Percentiles rank a stretch among this genome's conserved stretches.
These are phyloP conservation scores for Entomobrya proxima DNA, from an alignment of 2,888 invertebrate species.

Conservation along the genomic window DNA sequence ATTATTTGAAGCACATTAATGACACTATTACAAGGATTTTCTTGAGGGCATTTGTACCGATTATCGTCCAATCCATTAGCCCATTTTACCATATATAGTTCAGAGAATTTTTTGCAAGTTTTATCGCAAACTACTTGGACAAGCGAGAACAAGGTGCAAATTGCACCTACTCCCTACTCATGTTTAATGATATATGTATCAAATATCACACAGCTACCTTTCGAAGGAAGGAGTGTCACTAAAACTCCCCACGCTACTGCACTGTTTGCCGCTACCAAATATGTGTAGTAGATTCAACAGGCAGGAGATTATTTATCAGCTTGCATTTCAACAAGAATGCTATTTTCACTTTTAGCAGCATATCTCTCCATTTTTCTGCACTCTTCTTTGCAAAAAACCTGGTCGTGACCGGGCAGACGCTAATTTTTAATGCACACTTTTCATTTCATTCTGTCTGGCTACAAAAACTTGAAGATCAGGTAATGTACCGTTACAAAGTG, in stretches of 20 bases:
- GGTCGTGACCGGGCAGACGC: neutral
- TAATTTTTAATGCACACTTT: slow-evolving; percentile 14
- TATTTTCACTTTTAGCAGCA: neutral
- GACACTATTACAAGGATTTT: slow-evolving; percentile 35
- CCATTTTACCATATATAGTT: slow-evolving; percentile 59
- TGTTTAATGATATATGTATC: slow-evolving; percentile 25
- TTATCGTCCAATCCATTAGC: slow-evolving; percentile 60
- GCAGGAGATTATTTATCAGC: slow-evolving; percentile 31
- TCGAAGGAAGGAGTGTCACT: neutral
- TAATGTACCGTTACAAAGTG: slow-evolving; percentile 3
- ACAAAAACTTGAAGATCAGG: neutral
- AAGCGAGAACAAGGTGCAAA: slow-evolving; percentile 25
- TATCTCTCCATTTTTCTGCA: neutral
- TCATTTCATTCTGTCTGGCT: slow-evolving; percentile 44
- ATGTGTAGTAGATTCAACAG: slow-evolving; percentile 10
- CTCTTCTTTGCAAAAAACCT: neutral
- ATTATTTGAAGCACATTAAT: slow-evolving; percentile 20
- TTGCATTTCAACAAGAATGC: neutral
- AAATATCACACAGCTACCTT: slow-evolving; percentile 29
- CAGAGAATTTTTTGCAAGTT: slow-evolving; percentile 20
- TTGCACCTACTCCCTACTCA: neutral
- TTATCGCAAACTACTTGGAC: neutral
- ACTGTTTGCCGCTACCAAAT: neutral
- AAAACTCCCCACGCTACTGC: neutral
- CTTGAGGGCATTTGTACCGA: slow-evolving; percentile 52